These are phyloP conservation scores for Scaptomyza cyrtandrae DNA, from an alignment of 2,888 invertebrate species.

Conservation along the genomic window DNA sequence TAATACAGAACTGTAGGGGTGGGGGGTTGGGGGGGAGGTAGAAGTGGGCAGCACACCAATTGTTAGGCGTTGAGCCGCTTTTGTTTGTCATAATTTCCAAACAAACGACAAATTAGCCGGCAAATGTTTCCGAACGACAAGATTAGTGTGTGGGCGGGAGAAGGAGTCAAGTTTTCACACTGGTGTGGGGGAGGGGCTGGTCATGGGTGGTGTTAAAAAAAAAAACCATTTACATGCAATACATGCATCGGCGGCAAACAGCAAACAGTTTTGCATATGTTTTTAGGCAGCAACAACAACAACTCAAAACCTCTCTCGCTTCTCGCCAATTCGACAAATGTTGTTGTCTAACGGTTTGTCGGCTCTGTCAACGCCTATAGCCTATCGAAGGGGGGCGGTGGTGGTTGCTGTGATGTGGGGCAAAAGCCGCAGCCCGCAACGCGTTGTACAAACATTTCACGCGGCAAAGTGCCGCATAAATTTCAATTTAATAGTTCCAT, in stretches of 20 bases:
- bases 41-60: slow-evolving; percentile 37
- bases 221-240: slow-evolving; percentile 75
- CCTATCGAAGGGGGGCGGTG: slow-evolving; percentile 28
- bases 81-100: slow-evolving; percentile 70
- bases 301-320: not conserved
- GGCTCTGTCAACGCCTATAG: slow-evolving; percentile 75
- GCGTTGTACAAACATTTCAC: slow-evolving; percentile 79
- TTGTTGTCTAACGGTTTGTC: slow-evolving; percentile 76
- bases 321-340: slow-evolving; percentile 38
- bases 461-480: slow-evolving; percentile 79
- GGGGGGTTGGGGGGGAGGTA: not conserved
- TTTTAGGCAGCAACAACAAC: slow-evolving; percentile 37
- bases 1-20: not conserved
- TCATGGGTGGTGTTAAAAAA: slow-evolving; percentile 1
- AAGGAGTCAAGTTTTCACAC: too few relatives aligned
- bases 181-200: slow-evolving; percentile 8
- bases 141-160: not conserved
- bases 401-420: not conserved
- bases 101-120: slow-evolving; percentile 73
- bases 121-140: slow-evolving; percentile 43
- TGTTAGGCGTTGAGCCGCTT: slow-evolving; percentile 50
- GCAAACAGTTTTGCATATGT: slow-evolving; percentile 77
- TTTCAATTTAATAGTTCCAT: slow-evolving; percentile 75
- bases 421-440: slow-evolving; percentile 76
- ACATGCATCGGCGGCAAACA: slow-evolving; percentile 29